A percentile compares a stretch with the other conserved stretches of the same genome.
Conservation (phyloP, 2,888 invertebrate genomes). For the Neria commutata region DNA sequence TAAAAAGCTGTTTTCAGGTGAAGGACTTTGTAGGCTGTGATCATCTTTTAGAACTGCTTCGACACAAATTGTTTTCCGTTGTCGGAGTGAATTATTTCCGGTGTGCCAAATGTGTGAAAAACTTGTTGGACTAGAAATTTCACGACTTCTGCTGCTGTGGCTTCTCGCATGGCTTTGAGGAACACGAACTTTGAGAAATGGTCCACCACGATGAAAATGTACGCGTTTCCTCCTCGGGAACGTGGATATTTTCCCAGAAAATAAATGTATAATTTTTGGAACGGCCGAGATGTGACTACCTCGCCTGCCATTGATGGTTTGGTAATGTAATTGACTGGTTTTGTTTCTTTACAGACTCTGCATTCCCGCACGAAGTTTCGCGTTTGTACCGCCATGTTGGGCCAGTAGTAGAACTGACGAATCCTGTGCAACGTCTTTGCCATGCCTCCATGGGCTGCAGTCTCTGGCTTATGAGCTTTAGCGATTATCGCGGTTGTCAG, state of each 20-base stretch:
- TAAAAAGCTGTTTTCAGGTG: conserved; percentile 38
- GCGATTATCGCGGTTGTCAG: conserved; percentile 6
- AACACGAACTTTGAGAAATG: conserved; percentile 25
- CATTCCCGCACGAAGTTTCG: conserved; percentile 8
- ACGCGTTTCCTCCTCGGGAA: too few relatives aligned
- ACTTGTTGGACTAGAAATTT: too few relatives aligned
- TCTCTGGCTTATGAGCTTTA: conserved; percentile 9
- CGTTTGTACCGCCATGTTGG: conserved; percentile 21
- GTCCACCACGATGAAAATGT: too few relatives aligned
- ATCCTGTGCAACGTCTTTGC: conserved; percentile 18
- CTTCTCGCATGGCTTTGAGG: too few relatives aligned
- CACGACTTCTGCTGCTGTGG: too few relatives aligned
- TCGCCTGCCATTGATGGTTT: background rate
- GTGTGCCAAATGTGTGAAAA: too few relatives aligned
- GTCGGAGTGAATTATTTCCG: too few relatives aligned
- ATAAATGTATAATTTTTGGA: conserved; percentile 25
- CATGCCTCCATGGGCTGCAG: conserved; percentile 19
- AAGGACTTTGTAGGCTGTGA: conserved; percentile 23
- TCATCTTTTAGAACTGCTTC: conserved; percentile 24
- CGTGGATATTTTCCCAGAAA: conserved; percentile 28
- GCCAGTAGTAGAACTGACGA: conserved; percentile 28
- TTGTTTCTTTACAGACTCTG: conserved; percentile 13
- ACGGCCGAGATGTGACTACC: conserved; percentile 10
- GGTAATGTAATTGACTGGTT: conserved; percentile 12
- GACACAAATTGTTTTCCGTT: conserved; percentile 36